Base-by-base conservation (phyloP, 2,888 invertebrate species). In the Lagria hirta region DNA sequence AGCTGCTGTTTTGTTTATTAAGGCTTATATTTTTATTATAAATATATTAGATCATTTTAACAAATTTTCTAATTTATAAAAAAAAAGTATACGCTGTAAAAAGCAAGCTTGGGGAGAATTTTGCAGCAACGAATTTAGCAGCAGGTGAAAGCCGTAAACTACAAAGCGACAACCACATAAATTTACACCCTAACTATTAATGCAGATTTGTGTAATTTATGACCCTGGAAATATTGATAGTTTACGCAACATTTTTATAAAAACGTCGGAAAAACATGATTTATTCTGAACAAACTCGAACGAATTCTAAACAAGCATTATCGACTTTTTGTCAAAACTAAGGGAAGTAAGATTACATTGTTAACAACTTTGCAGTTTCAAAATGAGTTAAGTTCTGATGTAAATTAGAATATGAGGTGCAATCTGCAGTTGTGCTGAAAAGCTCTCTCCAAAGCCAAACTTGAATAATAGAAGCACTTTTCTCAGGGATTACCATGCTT, bases 211-310 rank as follows among this genome's bases (percentile, higher is more conserved):
- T 14, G 15, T 37, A 28, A 37, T 37, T 37, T 37, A 37, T 37
- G 37, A n/a, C 5, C 16, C n/a, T n/a, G 21, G 17, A 20, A 37
- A 37, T 37, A 37, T 37, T 37, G 21, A 37, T 16, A 21, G 11
- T 24, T 36, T 36, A 36, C 27, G 17, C 16, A 6, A 11, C 2
- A 18, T 37, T 27, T 36, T 36, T 36, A 23, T 27, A 10, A 21
- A 7, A 7, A n/a, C 6, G 15, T 23, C 13, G 17, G 15, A n/a
- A n/a, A n/a, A 11, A 11, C 10, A 5, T 37, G 37, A 27, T 36
- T 36, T 36, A 37, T 37, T 20, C 20, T 8, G 13, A 21, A 23
- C 14, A 20, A 28, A 28, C 28, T 20, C 5, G 14, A 37, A 18
- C 20, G 3, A 11, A 28, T 3, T 20, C n/a, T 12, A 4, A 2